phyloP scores from a whole-genome alignment of 2,888 invertebrate species.

The Aphidius colemani region DNA sequence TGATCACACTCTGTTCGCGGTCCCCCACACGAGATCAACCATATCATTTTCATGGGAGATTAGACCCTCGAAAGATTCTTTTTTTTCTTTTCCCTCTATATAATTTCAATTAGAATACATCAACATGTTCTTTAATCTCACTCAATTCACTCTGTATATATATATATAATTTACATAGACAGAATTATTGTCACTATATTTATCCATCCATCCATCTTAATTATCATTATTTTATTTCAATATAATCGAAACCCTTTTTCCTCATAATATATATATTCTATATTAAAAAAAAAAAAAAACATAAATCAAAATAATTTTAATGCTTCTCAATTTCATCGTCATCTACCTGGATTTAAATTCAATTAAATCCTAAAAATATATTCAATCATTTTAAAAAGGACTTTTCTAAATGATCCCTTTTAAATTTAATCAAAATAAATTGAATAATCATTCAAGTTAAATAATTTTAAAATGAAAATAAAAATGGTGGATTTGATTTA shows the following conservation, averaged over 20 bases:
- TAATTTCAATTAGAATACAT: constrained; percentile 49
- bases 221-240: not conserved
- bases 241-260: too few relatives aligned
- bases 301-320: not conserved
- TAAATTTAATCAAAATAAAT: too few relatives aligned
- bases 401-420: too few relatives aligned
- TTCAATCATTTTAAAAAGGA: too few relatives aligned
- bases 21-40: constrained; percentile 48
- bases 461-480: constrained; percentile 1
- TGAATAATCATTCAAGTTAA: not conserved
- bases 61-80: constrained; percentile 34
- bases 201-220: constrained; percentile 5
- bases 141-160: not conserved
- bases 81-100: constrained; percentile 35
- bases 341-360: too few relatives aligned
- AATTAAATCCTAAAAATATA: too few relatives aligned
- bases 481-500: constrained; percentile 17
- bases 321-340: too few relatives aligned
- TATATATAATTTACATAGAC: not conserved
- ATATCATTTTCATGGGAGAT: constrained; percentile 58
- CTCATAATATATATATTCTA: too few relatives aligned
- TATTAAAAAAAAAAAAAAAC: not conserved
- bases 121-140: not conserved
- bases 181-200: too few relatives aligned
- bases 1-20: constrained; percentile 22